phyloP scores from a whole-genome alignment of 2,113 vertebrate species.

The Chroicocephalus ridibundus region DNA sequence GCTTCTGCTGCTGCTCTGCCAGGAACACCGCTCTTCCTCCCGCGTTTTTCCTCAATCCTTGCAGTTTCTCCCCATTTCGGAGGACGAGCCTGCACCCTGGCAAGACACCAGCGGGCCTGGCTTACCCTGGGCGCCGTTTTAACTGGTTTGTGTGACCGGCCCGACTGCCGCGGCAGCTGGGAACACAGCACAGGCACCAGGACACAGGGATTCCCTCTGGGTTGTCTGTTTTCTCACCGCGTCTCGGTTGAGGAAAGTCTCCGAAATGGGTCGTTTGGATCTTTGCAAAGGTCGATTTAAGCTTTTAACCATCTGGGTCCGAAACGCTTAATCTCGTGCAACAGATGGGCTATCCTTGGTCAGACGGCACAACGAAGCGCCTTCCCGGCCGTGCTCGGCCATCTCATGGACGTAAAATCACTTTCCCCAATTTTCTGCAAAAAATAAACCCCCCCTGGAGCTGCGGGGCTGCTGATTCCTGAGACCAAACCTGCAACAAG shows the following conservation, averaged over 20 bases:
- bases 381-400: not conserved
- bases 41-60: not conserved
- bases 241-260: not conserved
- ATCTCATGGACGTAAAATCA: fast-evolving
- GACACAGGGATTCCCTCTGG: not conserved
- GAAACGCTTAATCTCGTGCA: not conserved
- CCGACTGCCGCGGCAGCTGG: fast-evolving
- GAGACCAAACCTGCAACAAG: not conserved
- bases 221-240: not conserved
- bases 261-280: constrained; percentile 34
- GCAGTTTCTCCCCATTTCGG: fast-evolving
- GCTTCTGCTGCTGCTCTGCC: fast-evolving
- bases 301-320: constrained; percentile 6
- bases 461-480: fast-evolving
- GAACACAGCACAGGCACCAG: not conserved
- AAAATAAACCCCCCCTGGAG: fast-evolving
- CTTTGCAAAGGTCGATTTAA: constrained; percentile 1
- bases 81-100: fast-evolving
- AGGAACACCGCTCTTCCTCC: not conserved
- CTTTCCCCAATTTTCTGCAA: not conserved
- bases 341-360: not conserved
- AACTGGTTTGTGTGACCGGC: fast-evolving
- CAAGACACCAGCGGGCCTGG: fast-evolving
- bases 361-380: not conserved
- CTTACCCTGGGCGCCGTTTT: fast-evolving